Percentiles rank a stretch among this genome's conserved stretches.
Conservation (phyloP, 2,797 vertebrate species). For the Glossophaga mutica region DNA sequence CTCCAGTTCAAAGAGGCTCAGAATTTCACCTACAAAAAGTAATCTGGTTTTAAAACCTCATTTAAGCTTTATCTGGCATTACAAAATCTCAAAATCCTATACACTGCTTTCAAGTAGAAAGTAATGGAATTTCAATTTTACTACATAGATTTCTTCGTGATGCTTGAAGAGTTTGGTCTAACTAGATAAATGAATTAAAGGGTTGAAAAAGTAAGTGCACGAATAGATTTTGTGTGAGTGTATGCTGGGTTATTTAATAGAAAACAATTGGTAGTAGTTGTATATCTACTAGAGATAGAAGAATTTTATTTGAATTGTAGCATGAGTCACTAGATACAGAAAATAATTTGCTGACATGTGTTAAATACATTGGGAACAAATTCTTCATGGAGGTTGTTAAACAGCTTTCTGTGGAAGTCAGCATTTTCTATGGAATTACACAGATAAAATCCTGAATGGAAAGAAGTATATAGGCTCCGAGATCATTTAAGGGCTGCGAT, state of each 20-base stretch:
- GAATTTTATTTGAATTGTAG: conserved; percentile 4
- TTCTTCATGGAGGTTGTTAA: not conserved
- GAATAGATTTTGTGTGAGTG: not conserved
- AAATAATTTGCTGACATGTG: conserved; percentile 8
- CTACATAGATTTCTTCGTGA: conserved; percentile 52
- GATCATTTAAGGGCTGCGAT: not conserved
- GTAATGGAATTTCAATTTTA: conserved; percentile 59
- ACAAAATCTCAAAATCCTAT: conserved; percentile 58
- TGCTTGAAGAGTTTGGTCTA: conserved; percentile 56
- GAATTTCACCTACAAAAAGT: conserved; percentile 52
- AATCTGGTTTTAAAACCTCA: conserved; percentile 50
- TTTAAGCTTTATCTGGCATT: conserved; percentile 58
- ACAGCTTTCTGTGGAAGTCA: not conserved
- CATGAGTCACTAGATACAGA: not conserved
- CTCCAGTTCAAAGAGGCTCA: conserved; percentile 53
- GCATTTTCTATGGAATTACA: not conserved
- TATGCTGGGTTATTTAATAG: not conserved
- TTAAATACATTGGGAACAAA: not conserved
- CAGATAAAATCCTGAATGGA: not conserved
- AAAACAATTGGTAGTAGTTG: not conserved
- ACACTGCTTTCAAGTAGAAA: conserved; percentile 46
- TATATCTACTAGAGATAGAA: not conserved
- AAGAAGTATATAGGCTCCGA: not conserved
- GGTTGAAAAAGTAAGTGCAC: not conserved
- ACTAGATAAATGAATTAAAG: conserved; percentile 52